phyloP scores from a whole-genome alignment of 2,888 invertebrate species.

The Leucania comma region DNA sequence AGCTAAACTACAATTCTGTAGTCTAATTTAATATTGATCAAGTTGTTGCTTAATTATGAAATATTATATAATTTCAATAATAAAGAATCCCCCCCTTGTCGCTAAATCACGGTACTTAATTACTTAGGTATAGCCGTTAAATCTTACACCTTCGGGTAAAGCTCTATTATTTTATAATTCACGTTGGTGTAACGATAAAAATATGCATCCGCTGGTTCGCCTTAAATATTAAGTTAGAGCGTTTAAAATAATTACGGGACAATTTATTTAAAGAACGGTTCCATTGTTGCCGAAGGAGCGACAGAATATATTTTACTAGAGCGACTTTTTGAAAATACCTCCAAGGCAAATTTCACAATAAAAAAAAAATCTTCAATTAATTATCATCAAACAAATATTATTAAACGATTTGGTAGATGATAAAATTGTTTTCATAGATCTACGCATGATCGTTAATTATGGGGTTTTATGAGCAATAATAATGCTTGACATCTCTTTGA shows the following conservation, averaged over 20 bases:
- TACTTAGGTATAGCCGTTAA: conserved; percentile 43
- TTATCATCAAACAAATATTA: background rate
- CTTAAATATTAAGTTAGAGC: conserved; percentile 88
- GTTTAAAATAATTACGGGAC: conserved; percentile 89
- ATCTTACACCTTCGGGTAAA: conserved; percentile 78
- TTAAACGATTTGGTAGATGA: background rate
- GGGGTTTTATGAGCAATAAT: conserved; percentile 10
- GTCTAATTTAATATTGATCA: background rate
- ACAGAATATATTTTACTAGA: background rate
- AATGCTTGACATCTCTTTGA: conserved; percentile 2
- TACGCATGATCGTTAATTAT: background rate
- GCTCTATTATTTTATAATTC: conserved; percentile 82
- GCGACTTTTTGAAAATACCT: background rate
- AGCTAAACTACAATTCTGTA: background rate
- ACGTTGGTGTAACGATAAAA: conserved; percentile 79
- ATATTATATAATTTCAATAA: background rate
- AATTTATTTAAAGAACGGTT: conserved; percentile 81
- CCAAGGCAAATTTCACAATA: background rate
- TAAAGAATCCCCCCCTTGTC: background rate
- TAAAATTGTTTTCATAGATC: background rate
- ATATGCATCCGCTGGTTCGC: conserved; percentile 81
- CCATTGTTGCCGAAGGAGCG: conserved; percentile 46
- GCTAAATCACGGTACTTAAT: conserved; percentile 9
- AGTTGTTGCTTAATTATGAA: background rate
- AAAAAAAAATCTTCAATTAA: background rate